Evolutionary conservation across 2,113 vertebrate species (phyloP), one percentile per base, ranked within the genome.

Genomic region (Oceanites oceanicus): DNA sequence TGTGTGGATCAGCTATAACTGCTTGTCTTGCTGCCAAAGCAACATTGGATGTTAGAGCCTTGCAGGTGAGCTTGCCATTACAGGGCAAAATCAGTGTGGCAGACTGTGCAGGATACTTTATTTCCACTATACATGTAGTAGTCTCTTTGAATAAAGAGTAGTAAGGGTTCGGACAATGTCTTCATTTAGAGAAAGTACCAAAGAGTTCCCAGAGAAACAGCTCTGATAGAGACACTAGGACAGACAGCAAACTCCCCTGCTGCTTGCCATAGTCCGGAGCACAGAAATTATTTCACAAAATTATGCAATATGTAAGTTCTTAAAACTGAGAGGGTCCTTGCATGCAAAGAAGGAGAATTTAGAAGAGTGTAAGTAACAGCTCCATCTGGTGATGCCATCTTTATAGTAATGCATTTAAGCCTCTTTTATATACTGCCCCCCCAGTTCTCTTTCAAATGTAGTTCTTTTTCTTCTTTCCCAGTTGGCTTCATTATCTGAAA

Each of bases 401-500:
- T 88, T 62, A 81, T 36, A 88, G 52, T 50, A 61, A 53, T 74
- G 70, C 86, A 82, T 92, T 88, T 94, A 92, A 93, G 78, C 66
- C 66, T 82, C 42, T 74, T 77, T 78, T 79, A 83, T 85, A 82
- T 42, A 87, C 38, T 38, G 22, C 14, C 6, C 12, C 6, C 32
- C 38, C 16, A 32, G 45, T 6, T 67, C 80, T 86, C 66, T 95
- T 96, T 89, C 83, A 90, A 88, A 89, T 86, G 93, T 94, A 92
- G 88, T 80, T 74, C 30, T 40, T 91, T 88, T 89, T 94, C 52
- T 90, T 63, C 67, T 94, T 93, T 93, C 94, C 63, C 87, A 80
- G 85, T 95, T 94, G 90, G 73, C 70, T 94, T 96, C 55, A 92
- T 97, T 95, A 87, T 94, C 73, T 95, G 78, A 91, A 96, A 94